Evolutionary conservation across 2,888 invertebrate genomes (phyloP).

Genomic region (Himalopsyche japonica): DNA sequence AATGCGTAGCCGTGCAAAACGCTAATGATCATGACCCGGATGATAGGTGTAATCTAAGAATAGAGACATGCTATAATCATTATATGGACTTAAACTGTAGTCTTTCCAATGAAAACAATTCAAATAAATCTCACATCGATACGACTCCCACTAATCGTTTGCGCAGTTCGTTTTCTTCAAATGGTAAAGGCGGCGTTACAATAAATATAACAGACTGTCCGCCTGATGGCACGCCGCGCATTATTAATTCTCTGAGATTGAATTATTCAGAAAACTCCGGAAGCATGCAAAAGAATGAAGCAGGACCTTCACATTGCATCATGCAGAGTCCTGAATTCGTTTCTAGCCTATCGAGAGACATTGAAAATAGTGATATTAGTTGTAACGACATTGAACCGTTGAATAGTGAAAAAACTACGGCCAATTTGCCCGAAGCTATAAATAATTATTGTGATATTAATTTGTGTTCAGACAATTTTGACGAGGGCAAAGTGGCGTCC

Average conservation of each 20-base stretch:
- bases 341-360: background rate
- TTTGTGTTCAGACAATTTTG: conserved; percentile 28
- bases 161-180: conserved; percentile 20
- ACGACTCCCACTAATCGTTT: conserved; percentile 3
- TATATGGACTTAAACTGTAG: conserved; percentile 57
- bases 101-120: conserved; percentile 47
- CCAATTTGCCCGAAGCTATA: background rate
- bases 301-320: conserved; percentile 48
- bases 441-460: conserved; percentile 36
- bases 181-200: conserved; percentile 1
- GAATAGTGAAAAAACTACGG: background rate
- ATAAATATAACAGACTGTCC: conserved; percentile 43
- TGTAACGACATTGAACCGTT: background rate
- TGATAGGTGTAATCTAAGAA: conserved; percentile 38
- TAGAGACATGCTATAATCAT: conserved; percentile 42
- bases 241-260: conserved; percentile 48
- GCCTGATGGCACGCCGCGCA: background rate
- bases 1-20: background rate
- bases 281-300: conserved; percentile 50
- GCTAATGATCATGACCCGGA: conserved; percentile 4
- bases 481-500: background rate
- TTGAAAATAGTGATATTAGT: conserved; percentile 33
- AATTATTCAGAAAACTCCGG: conserved; percentile 50
- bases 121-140: conserved; percentile 11
- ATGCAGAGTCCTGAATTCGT: conserved; percentile 37